Evolutionary conservation across 2,888 invertebrate genomes (phyloP).

Genomic region (Aphidius colemani): DNA sequence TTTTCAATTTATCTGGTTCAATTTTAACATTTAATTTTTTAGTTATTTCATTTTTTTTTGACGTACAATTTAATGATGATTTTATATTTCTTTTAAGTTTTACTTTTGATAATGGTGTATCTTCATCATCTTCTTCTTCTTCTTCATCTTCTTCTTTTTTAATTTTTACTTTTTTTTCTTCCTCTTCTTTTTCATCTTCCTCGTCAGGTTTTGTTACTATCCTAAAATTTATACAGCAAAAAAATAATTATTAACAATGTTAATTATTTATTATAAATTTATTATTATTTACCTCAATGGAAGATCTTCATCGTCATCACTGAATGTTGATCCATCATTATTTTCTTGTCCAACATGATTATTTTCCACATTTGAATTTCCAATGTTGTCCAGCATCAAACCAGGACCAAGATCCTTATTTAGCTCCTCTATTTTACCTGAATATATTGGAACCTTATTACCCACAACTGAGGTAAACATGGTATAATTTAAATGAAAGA

Average conservation of each 20-base stretch:
- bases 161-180: constrained; percentile 77
- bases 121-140: constrained; percentile 75
- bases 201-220: constrained; percentile 47
- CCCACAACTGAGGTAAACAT: constrained; percentile 50
- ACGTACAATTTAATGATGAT: constrained; percentile 47
- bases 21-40: constrained; percentile 50
- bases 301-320: constrained; percentile 81
- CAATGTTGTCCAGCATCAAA: constrained; percentile 47
- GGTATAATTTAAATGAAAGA: constrained; percentile 30
- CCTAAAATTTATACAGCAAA: constrained; percentile 36
- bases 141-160: constrained; percentile 62
- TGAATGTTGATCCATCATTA: constrained; percentile 73
- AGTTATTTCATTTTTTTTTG: constrained; percentile 51
- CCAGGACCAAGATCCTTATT: constrained; percentile 52
- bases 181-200: constrained; percentile 75
- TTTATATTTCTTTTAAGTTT: constrained; percentile 64
- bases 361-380: constrained; percentile 56
- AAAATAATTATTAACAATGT: constrained; percentile 2
- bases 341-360: constrained; percentile 63
- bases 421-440: constrained; percentile 59
- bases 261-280: constrained; percentile 47
- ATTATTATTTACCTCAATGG: constrained; percentile 46
- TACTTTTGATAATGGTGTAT: constrained; percentile 79
- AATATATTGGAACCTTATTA: constrained; percentile 56
- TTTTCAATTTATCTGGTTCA: constrained; percentile 63